Evolutionary conservation across 2,888 invertebrate species (phyloP).

Genomic region (Cordylochernes scorpioides): DNA sequence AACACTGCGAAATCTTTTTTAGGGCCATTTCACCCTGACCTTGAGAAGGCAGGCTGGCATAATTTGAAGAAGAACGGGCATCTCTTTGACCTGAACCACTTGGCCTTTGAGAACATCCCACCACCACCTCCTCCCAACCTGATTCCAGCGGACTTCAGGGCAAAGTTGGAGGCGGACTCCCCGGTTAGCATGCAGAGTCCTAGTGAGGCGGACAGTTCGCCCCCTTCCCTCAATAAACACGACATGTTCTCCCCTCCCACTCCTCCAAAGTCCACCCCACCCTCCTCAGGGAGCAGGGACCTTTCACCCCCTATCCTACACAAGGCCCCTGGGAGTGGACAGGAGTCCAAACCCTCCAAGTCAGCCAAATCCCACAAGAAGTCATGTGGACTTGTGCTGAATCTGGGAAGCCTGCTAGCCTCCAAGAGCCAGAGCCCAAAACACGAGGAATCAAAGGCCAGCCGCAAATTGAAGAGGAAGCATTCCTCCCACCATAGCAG

Average conservation of each 20-base stretch:
- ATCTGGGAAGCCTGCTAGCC: constrained; percentile 11
- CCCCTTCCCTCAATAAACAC: neutral
- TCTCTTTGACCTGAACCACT: no score
- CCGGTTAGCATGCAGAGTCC: constrained; percentile 12
- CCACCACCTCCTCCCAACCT: neutral
- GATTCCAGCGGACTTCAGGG: no score
- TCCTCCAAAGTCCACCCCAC: neutral
- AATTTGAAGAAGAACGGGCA: neutral
- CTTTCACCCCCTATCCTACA: neutral
- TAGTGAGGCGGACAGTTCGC: constrained; percentile 6
- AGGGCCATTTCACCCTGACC: no score
- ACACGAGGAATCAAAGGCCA: constrained; percentile 6
- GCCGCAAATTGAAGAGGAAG: constrained; percentile 9
- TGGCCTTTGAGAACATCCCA: no score
- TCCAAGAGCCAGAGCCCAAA: constrained; percentile 7
- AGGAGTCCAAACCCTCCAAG: constrained; percentile 1
- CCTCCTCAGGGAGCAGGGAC: neutral
- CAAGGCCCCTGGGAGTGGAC: neutral
- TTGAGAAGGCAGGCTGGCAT: neutral
- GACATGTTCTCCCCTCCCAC: constrained; percentile 1
- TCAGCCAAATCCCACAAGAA: no score
- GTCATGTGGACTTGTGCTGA: constrained; percentile 7
- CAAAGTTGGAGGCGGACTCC: constrained; percentile 10
- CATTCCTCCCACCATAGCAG: constrained; percentile 1
- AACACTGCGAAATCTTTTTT: no score